Conservation (phyloP, 2,797 vertebrate species). For the Crenichthys baileyi region DNA sequence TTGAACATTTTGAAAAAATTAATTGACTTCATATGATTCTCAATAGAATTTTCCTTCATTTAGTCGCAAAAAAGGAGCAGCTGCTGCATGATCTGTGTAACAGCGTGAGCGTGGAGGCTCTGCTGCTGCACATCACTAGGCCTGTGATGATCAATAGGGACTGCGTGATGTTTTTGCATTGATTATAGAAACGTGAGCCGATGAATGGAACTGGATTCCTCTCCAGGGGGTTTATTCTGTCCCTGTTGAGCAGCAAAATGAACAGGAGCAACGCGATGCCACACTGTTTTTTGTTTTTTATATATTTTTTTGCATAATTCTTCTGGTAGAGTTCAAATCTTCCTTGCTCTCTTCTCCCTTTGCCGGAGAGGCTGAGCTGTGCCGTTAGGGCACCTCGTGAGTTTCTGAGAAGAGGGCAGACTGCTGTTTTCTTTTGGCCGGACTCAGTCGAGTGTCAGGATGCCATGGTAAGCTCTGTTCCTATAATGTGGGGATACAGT, state of each 20-base stretch:
- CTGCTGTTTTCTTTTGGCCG: conserved; percentile 56
- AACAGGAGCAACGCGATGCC: conserved; percentile 47
- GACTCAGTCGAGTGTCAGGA: conserved; percentile 65
- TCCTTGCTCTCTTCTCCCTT: conserved; percentile 40
- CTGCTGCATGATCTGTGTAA: conserved; percentile 73
- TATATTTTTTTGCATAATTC: conserved; percentile 41
- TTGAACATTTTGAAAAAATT: conserved; percentile 38
- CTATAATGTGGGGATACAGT: conserved; percentile 80
- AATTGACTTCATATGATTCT: conserved; percentile 62
- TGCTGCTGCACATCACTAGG: conserved; percentile 76
- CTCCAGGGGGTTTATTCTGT: conserved; percentile 63
- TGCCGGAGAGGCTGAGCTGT: conserved; percentile 45
- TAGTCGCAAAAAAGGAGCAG: conserved; percentile 62
- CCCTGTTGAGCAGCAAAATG: conserved; percentile 64
- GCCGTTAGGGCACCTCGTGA: conserved; percentile 44
- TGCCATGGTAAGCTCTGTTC: conserved; percentile 76
- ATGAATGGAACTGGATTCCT: conserved; percentile 81
- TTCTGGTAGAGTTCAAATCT: conserved; percentile 47
- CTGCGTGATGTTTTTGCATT: conserved; percentile 84
- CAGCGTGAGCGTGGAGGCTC: conserved; percentile 61
- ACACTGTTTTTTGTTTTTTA: conserved; percentile 43
- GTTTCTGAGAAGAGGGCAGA: conserved; percentile 51
- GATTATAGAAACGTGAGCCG: conserved; percentile 83
- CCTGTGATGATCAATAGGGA: conserved; percentile 83
- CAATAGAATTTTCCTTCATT: conserved; percentile 63